phyloP scores from a whole-genome alignment of 2,888 invertebrate species.

The Drosophila gaucha region DNA sequence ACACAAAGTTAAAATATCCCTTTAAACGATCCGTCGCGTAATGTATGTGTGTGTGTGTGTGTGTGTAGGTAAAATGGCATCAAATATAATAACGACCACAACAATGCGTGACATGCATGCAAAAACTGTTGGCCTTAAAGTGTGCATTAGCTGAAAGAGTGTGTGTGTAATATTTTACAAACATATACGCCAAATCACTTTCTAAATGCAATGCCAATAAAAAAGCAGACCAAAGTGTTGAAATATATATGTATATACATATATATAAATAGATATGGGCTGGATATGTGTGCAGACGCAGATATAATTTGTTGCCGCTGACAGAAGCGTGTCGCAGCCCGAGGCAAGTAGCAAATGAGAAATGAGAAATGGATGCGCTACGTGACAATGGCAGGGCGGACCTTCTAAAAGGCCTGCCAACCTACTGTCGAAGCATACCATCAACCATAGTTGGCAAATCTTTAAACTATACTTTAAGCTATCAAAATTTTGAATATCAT shows the following conservation, averaged over 20 bases:
- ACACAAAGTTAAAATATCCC: constrained; percentile 55
- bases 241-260: constrained; percentile 35
- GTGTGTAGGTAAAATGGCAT: constrained; percentile 48
- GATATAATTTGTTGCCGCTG: constrained; percentile 62
- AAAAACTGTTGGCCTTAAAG: constrained; percentile 38
- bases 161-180: constrained; percentile 44
- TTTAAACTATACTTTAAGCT: constrained; percentile 12
- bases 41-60: background rate
- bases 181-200: constrained; percentile 60
- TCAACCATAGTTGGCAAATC: constrained; percentile 1
- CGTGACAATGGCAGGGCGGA: constrained; percentile 52
- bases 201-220: constrained; percentile 68
- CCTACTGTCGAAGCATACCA: too few species aligned
- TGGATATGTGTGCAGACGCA: constrained; percentile 6
- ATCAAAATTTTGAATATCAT: constrained; percentile 1
- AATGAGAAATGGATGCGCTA: constrained; percentile 57
- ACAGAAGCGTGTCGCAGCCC: constrained; percentile 46
- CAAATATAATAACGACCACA: constrained; percentile 70
- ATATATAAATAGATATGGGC: constrained; percentile 4
- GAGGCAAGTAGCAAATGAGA: constrained; percentile 44
- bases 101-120: constrained; percentile 65
- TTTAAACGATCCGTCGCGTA: constrained; percentile 47
- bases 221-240: constrained; percentile 55
- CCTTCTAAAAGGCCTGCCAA: constrained; percentile 16
- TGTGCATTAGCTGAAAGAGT: constrained; percentile 47